Evolutionary conservation across 2,888 invertebrate species (phyloP).

Genomic region (Conus canariensis): DNA sequence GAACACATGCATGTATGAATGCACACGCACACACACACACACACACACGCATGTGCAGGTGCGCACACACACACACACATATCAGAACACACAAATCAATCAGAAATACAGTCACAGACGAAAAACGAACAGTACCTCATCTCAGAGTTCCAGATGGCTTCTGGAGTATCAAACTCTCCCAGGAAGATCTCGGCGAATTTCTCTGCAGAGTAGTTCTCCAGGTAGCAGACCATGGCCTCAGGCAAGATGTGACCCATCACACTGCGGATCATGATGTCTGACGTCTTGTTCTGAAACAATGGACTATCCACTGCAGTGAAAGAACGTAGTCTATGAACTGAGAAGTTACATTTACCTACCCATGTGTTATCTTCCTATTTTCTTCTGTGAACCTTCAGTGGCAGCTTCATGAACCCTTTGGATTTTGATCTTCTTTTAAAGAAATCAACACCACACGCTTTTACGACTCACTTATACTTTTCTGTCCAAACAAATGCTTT

Average conservation of each 20-base stretch:
- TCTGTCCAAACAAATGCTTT: no score
- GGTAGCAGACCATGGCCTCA: constrained; percentile 99
- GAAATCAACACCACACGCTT: no score
- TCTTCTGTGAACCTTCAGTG: no score
- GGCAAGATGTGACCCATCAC: constrained; percentile 96
- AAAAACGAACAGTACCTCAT: constrained; percentile 85
- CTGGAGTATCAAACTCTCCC: constrained; percentile 99
- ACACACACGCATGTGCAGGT: no score
- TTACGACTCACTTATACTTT: no score
- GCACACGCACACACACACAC: not conserved
- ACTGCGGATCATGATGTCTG: constrained; percentile 91
- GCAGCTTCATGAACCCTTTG: no score
- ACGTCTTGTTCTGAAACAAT: constrained; percentile 64
- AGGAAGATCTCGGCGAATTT: constrained; percentile 94
- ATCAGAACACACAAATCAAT: no score
- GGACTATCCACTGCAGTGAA: not conserved
- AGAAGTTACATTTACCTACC: no score
- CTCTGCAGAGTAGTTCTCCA: constrained; percentile 98
- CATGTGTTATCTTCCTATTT: no score
- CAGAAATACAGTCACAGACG: no score
- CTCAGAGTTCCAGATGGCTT: constrained; percentile 99
- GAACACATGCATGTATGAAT: not conserved
- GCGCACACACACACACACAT: no score
- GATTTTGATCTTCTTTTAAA: no score
- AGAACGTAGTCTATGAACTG: not conserved